Conservation (phyloP, 1,140 invertebrate genomes). For the Apis laboriosa region DNA sequence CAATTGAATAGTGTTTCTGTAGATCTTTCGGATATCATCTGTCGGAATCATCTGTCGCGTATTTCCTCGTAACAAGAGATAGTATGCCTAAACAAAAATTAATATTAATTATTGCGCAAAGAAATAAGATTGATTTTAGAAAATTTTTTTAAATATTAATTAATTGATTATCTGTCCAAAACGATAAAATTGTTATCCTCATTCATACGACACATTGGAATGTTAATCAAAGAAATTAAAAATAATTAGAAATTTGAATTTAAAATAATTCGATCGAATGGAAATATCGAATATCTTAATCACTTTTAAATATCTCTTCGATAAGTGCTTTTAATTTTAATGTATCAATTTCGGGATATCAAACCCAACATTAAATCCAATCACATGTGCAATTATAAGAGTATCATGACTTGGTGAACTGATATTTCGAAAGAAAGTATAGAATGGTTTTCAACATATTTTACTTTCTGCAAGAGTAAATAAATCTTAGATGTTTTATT, state of each 20-base stretch:
- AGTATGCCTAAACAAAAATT: constrained; percentile 82
- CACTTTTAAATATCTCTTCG: constrained; percentile 89
- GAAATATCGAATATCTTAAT: constrained; percentile 38
- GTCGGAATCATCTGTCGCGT: constrained; percentile 83
- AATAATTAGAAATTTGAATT: not conserved
- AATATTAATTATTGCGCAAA: not conserved
- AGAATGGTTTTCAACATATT: constrained; percentile 34
- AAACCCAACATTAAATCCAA: constrained; percentile 81
- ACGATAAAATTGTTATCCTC: constrained; percentile 85
- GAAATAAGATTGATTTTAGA: too few relatives aligned
- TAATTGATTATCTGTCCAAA: constrained; percentile 82
- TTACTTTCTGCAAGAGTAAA: not conserved
- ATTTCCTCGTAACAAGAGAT: constrained; percentile 86
- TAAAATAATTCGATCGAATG: not conserved
- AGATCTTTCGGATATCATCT: constrained; percentile 85
- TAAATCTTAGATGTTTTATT: too few relatives aligned
- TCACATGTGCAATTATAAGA: constrained; percentile 84
- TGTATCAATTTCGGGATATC: constrained; percentile 86
- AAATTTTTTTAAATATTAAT: too few relatives aligned
- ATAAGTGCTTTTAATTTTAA: constrained; percentile 84
- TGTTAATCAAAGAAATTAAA: constrained; percentile 70
- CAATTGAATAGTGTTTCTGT: constrained; percentile 86
- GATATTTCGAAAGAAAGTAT: constrained; percentile 32
- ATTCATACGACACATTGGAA: constrained; percentile 86
- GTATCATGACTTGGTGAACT: constrained; percentile 88